Evolutionary conservation across 2,888 invertebrate genomes (phyloP).

Genomic region (Mesochorus sp.): DNA sequence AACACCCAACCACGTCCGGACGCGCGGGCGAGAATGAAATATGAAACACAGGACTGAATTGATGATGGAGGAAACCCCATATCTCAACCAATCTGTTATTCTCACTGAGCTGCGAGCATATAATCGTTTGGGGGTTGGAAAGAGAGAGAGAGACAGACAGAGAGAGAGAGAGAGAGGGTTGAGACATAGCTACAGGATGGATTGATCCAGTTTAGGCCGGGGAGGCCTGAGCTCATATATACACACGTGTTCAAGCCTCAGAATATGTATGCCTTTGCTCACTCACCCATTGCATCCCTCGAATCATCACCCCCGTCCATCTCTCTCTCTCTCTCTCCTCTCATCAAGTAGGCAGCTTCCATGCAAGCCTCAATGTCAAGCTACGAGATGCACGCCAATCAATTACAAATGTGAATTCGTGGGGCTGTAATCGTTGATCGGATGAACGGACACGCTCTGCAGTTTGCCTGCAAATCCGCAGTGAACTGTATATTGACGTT

Average conservation of each 20-base stretch:
- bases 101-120: not conserved
- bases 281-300: not conserved
- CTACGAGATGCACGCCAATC: slow-evolving; percentile 36
- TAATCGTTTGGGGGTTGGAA: not conserved
- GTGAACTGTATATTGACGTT: not conserved
- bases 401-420: slow-evolving; percentile 13
- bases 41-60: not conserved
- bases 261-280: not conserved
- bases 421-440: slow-evolving; percentile 17
- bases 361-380: slow-evolving; percentile 27
- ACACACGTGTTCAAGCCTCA: not conserved
- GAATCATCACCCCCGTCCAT: not conserved
- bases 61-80: not conserved
- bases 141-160: not conserved
- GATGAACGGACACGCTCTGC: not conserved
- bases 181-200: not conserved
- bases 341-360: slow-evolving; percentile 15
- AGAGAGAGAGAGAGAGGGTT: not conserved
- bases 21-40: slow-evolving; percentile 7
- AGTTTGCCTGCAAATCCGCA: not conserved
- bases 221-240: not conserved
- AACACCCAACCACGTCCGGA: not conserved
- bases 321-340: not conserved
- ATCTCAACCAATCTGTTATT: not conserved
- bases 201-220: slow-evolving; percentile 22